Conservation (phyloP, 2,113 vertebrate species). For the Tupaia tana region DNA sequence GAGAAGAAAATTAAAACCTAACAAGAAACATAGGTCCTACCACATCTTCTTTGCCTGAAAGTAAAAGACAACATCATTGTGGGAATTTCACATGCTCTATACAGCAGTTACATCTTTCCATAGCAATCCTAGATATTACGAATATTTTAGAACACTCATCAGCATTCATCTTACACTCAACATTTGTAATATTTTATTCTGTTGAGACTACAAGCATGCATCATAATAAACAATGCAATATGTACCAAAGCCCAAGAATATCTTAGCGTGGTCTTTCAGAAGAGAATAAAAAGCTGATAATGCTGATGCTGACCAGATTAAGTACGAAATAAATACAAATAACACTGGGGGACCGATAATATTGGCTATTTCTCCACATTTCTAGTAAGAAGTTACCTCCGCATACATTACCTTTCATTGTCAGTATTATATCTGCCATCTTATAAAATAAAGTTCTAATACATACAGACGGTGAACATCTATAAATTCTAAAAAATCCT, state of each 20-base stretch:
- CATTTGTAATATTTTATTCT: neutral
- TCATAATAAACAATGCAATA: neutral
- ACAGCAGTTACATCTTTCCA: conserved; percentile 3
- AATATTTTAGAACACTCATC: neutral
- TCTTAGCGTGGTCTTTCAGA: neutral
- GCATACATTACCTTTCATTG: neutral
- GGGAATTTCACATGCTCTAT: neutral
- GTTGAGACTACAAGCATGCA: conserved; percentile 10
- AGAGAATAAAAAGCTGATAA: conserved; percentile 52
- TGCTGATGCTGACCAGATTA: conserved; percentile 27
- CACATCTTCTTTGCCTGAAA: neutral
- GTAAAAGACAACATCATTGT: neutral
- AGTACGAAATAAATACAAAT: conserved; percentile 41
- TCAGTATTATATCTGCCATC: neutral
- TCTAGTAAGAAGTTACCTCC: neutral
- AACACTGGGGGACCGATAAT: neutral
- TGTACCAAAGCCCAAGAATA: neutral
- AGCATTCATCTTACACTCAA: conserved; percentile 1
- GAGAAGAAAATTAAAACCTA: conserved; percentile 69
- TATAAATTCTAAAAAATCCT: conserved; percentile 24
- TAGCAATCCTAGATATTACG: neutral
- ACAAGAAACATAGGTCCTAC: neutral
- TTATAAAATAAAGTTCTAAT: conserved; percentile 20
- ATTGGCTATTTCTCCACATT: neutral
- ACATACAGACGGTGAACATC: neutral